Evolutionary conservation across 2,797 vertebrate genomes (phyloP).

Genomic region (Pithecia hirsuta): DNA sequence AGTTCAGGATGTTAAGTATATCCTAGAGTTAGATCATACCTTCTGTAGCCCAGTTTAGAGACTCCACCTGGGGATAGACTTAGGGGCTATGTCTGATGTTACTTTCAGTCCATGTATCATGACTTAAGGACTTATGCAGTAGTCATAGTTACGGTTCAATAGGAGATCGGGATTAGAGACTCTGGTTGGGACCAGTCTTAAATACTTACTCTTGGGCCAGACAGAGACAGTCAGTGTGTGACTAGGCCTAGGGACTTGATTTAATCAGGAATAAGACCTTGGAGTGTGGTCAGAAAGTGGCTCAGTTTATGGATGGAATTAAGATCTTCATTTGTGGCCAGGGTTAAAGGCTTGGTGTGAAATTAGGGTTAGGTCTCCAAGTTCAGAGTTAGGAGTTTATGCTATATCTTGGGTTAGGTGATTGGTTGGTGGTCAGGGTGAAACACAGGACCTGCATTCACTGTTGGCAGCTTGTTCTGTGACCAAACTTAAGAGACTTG

Average conservation of each 20-base stretch:
- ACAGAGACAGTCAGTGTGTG: neutral
- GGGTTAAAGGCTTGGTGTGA: neutral
- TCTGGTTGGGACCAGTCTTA: neutral
- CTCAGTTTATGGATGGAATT: neutral
- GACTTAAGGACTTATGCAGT: neutral
- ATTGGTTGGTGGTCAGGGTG: neutral
- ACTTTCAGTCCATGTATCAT: neutral
- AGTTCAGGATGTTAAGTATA: constrained; percentile 30
- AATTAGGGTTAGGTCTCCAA: constrained; percentile 11
- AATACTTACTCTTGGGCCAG: neutral
- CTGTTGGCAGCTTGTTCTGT: neutral
- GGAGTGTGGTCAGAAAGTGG: neutral
- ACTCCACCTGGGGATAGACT: constrained; percentile 11
- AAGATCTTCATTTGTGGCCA: neutral
- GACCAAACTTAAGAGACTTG: neutral
- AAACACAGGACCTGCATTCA: neutral
- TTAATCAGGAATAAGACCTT: constrained; percentile 42
- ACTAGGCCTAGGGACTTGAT: neutral
- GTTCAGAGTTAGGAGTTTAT: neutral
- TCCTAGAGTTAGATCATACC: constrained; percentile 23
- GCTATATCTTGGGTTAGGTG: neutral
- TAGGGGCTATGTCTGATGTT: neutral
- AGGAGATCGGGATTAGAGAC: neutral
- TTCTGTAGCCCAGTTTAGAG: constrained; percentile 18
- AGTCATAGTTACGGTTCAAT: neutral